Conservation (phyloP, 2,113 vertebrate species). For the Otus sunia region DNA sequence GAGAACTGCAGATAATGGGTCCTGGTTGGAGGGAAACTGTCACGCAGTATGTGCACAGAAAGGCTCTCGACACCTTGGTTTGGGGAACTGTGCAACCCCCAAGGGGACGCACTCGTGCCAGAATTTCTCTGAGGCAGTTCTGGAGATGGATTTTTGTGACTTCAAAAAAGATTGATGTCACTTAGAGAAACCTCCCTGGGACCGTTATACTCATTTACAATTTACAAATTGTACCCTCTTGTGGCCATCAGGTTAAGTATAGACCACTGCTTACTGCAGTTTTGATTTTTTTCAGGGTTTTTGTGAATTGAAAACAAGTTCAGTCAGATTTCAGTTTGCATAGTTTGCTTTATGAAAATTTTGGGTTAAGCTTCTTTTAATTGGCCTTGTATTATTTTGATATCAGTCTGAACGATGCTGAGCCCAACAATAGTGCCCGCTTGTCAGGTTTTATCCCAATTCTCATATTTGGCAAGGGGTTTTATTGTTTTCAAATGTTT, state of each 20-base stretch:
- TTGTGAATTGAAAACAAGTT: not conserved
- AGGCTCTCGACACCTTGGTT: fast-evolving
- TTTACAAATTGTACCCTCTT: slow-evolving; percentile 41
- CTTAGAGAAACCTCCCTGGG: not conserved
- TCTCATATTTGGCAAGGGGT: not conserved
- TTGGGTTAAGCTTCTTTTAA: not conserved
- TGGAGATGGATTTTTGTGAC: not conserved
- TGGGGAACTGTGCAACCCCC: fast-evolving
- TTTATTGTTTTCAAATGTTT: not conserved
- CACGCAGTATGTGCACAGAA: fast-evolving
- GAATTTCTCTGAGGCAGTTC: not conserved
- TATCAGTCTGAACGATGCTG: not conserved
- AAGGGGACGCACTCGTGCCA: fast-evolving
- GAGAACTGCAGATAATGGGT: not conserved
- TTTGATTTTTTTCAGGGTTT: not conserved
- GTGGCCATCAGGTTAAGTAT: slow-evolving; percentile 5
- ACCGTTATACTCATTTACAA: fast-evolving
- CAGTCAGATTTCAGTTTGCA: not conserved
- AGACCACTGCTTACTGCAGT: not conserved
- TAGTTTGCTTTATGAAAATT: not conserved
- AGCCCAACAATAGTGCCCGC: not conserved
- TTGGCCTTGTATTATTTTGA: not conserved
- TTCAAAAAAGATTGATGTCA: not conserved
- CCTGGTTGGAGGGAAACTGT: not conserved
- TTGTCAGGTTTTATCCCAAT: not conserved